These are phyloP conservation scores for Oscheius sp. DNA, from an alignment of 2,888 invertebrate species.

Conservation along the genomic window DNA sequence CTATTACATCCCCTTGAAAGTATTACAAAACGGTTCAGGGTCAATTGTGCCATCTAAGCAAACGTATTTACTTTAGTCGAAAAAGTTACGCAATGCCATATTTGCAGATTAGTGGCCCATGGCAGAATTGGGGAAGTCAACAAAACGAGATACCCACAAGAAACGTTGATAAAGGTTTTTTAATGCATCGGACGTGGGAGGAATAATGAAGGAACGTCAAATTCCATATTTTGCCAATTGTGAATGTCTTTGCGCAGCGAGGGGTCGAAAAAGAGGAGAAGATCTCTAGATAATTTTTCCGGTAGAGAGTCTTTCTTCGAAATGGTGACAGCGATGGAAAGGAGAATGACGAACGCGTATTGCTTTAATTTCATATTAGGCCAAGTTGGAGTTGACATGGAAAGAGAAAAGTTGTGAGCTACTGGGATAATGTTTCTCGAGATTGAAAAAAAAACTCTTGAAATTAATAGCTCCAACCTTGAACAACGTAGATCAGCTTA, in stretches of 20 bases:
- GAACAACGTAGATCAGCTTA: no score
- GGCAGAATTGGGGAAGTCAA: constrained; percentile 35
- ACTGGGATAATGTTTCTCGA: no score
- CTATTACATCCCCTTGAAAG: neutral
- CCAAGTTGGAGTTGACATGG: neutral
- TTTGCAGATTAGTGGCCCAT: constrained; percentile 37
- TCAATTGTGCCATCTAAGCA: constrained; percentile 12
- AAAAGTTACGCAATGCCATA: constrained; percentile 33
- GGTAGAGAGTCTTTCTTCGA: no score
- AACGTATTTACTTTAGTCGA: constrained; percentile 15
- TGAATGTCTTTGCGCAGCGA: neutral
- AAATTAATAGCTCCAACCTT: no score
- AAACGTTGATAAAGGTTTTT: constrained; percentile 20
- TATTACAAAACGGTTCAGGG: neutral
- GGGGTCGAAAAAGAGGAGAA: neutral
- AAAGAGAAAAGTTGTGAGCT: no score
- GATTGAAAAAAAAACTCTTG: no score
- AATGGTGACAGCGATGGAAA: neutral
- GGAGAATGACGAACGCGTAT: neutral
- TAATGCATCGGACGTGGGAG: no score
- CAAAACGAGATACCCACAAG: constrained; percentile 27
- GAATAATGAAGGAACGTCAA: no score
- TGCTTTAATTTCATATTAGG: neutral
- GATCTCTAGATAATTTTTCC: neutral
- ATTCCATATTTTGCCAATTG: no score